Evolutionary conservation across 2,797 vertebrate species (phyloP).

Genomic region (Falco novaeseelandiae): DNA sequence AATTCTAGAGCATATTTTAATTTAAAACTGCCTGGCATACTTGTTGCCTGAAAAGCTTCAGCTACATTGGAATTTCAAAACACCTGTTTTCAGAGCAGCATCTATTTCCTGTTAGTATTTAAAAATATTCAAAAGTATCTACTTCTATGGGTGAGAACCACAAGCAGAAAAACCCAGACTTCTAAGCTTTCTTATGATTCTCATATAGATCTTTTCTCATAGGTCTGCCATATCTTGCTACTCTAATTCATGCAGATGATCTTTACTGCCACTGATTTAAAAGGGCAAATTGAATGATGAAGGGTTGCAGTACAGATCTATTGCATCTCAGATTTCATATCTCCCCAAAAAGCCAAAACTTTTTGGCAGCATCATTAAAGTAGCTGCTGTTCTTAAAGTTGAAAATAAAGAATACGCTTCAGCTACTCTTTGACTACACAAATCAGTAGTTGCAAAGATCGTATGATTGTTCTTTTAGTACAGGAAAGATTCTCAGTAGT

Average conservation of each 20-base stretch:
- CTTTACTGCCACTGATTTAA: not conserved
- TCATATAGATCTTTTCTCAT: not conserved
- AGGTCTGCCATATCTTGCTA: not conserved
- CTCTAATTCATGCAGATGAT: not conserved
- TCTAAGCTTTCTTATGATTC: not conserved
- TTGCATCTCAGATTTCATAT: not conserved
- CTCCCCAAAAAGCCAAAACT: fast-evolving
- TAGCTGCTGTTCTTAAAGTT: not conserved
- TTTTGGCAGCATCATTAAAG: not conserved
- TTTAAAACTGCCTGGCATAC: not conserved
- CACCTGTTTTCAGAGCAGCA: not conserved
- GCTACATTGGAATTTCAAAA: not conserved
- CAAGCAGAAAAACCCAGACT: not conserved
- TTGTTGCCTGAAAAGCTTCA: not conserved
- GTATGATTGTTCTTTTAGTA: slow-evolving; percentile 19
- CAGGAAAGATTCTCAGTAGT: not conserved
- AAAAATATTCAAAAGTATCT: not conserved
- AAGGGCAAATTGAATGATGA: not conserved
- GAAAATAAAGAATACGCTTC: not conserved
- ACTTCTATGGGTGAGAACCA: not conserved
- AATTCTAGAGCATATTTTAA: not conserved
- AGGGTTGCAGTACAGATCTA: not conserved
- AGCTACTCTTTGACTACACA: not conserved
- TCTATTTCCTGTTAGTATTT: not conserved
- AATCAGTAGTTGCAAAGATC: slow-evolving; percentile 26